Percentiles rank a stretch among this genome's conserved stretches.
phyloP scores from a whole-genome alignment of 2,888 invertebrate genomes.

The Troilus luridus region DNA sequence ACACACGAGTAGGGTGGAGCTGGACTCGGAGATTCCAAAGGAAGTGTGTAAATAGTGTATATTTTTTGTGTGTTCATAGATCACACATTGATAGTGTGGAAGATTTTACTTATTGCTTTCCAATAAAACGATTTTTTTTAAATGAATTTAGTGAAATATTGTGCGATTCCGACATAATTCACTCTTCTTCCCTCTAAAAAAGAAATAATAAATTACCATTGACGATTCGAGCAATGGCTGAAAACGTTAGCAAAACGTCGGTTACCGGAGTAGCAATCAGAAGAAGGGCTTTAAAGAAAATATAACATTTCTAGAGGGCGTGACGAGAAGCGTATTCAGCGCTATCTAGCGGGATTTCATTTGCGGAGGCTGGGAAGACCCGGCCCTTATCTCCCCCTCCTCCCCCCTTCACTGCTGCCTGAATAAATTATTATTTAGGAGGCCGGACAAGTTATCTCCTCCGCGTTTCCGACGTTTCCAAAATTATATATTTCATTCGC shows the following conservation, averaged over 20 bases:
- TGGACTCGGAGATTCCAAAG: no score
- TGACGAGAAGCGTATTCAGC: slow-evolving; percentile 22
- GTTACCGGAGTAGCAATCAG: background rate
- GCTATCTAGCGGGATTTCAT: slow-evolving; percentile 38
- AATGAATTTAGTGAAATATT: no score
- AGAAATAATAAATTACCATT: background rate
- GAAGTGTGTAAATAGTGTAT: no score
- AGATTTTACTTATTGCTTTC: no score
- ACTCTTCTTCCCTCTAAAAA: background rate
- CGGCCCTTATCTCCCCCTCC: background rate
- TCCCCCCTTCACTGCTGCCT: background rate
- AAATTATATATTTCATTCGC: slow-evolving; percentile 44
- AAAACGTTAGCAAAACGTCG: background rate
- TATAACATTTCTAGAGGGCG: background rate
- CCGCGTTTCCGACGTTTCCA: background rate
- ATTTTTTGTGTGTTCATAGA: no score
- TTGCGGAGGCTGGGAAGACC: background rate
- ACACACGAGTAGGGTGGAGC: no score
- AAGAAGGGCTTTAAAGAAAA: background rate
- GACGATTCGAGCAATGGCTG: background rate
- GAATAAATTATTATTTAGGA: slow-evolving; percentile 44
- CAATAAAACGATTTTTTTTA: no score
- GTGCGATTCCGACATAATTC: no score
- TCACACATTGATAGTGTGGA: no score
- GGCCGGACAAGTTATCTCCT: slow-evolving; percentile 21